Percentiles rank a stretch among this genome's conserved stretches.
phyloP scores from a whole-genome alignment of 2,797 vertebrate species.

The Nyctibius grandis region DNA sequence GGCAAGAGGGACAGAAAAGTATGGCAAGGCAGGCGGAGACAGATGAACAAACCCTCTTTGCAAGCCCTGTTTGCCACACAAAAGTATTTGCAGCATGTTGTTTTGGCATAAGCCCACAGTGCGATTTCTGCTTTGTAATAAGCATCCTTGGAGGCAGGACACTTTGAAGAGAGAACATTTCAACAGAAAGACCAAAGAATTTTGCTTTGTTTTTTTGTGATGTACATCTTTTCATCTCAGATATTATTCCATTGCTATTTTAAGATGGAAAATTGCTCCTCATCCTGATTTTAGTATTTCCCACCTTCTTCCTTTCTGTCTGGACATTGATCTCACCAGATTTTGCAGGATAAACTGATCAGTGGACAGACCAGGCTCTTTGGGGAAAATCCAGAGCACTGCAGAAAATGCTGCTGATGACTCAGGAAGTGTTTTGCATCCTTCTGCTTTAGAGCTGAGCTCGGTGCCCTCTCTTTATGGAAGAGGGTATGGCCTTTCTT shows the following conservation, averaged over 20 bases:
- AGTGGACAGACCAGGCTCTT: not conserved
- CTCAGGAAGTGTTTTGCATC: not conserved
- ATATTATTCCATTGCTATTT: not conserved
- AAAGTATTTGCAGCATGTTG: constrained; percentile 29
- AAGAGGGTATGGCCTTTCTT: not conserved
- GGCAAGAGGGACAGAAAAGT: constrained; percentile 1
- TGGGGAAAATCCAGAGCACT: not conserved
- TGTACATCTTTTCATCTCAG: not conserved
- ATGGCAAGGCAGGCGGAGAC: not conserved
- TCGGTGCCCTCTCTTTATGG: not conserved
- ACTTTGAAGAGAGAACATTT: not conserved
- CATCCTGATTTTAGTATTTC: not conserved
- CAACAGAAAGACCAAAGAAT: not conserved
- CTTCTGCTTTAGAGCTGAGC: not conserved
- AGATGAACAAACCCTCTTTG: not conserved
- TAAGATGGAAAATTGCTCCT: not conserved
- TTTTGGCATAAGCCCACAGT: not conserved
- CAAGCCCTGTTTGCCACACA: constrained; percentile 16
- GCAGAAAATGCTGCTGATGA: not conserved
- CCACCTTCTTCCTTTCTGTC: not conserved
- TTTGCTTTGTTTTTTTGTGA: not conserved
- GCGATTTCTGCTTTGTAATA: constrained; percentile 15
- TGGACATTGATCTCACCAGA: not conserved
- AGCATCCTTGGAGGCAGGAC: not conserved
- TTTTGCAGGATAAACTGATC: not conserved